Conservation (phyloP, 1,140 invertebrate species). For the Aporrectodea caliginosa region DNA sequence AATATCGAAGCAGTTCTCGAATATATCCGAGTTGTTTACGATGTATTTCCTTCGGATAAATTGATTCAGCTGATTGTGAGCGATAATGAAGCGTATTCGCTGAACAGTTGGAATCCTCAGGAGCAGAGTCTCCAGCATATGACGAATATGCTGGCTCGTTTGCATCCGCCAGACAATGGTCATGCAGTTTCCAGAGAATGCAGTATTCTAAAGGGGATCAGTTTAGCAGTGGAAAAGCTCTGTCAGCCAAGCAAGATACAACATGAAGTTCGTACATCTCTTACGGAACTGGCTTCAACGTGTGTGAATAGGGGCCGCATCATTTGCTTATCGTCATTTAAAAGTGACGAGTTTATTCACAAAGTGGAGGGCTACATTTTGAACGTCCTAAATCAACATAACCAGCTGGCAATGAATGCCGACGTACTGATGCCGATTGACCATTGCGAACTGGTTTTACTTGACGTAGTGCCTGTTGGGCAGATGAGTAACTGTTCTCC, state of each 20-base stretch:
- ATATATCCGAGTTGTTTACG: slow-evolving; percentile 93
- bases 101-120: slow-evolving; percentile 73
- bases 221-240: slow-evolving; percentile 79
- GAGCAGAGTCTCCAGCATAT: slow-evolving; percentile 72
- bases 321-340: slow-evolving; percentile 80
- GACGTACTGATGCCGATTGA: not conserved
- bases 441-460: not conserved
- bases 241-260: slow-evolving; percentile 76
- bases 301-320: slow-evolving; percentile 71
- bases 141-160: slow-evolving; percentile 68
- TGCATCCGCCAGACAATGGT: slow-evolving; percentile 62
- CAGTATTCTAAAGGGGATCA: slow-evolving; percentile 76
- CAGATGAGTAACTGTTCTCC: not conserved
- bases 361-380: not conserved
- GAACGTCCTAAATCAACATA: not conserved
- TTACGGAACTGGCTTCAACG: slow-evolving; percentile 60
- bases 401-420: not conserved
- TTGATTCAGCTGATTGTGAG: slow-evolving; percentile 78
- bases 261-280: slow-evolving; percentile 59
- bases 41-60: slow-evolving; percentile 84
- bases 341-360: slow-evolving; percentile 41
- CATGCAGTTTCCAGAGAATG: slow-evolving; percentile 59
- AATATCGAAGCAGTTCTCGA: slow-evolving; percentile 89
- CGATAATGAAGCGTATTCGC: slow-evolving; percentile 70
- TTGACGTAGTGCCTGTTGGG: not conserved